A percentile compares a stretch with the other conserved stretches of the same genome.
These are phyloP conservation scores for Oscheius sp. DNA, from an alignment of 1,140 invertebrate genomes.

Conservation along the genomic window DNA sequence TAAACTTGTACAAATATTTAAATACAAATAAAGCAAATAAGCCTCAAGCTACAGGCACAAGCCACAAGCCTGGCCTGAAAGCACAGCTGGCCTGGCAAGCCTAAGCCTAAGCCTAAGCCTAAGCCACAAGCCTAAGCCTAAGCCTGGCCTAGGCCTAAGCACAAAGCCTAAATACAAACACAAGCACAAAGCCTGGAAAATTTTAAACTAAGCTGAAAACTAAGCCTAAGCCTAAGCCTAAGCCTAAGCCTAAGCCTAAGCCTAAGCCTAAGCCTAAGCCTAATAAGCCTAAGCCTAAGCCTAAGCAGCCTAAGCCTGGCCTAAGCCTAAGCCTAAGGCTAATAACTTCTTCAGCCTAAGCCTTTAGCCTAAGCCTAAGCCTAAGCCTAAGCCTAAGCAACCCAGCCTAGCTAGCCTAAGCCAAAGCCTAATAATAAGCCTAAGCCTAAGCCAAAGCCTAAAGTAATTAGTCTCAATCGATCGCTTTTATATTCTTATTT, in stretches of 20 bases:
- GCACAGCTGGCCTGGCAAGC: neutral
- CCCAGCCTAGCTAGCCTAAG: neutral
- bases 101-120: conserved; percentile 16
- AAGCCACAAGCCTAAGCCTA: conserved; percentile 16
- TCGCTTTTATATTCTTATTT: too few relatives aligned
- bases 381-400: conserved; percentile 14
- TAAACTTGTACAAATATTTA: too few relatives aligned
- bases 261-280: conserved; percentile 22
- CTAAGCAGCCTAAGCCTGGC: conserved; percentile 2
- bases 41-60: too few relatives aligned
- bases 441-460: conserved; percentile 14
- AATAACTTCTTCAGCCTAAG: neutral
- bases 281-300: conserved; percentile 17
- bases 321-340: conserved; percentile 14
- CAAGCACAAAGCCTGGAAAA: conserved; percentile 20
- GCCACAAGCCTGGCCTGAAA: neutral
- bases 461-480: too few relatives aligned
- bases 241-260: conserved; percentile 28
- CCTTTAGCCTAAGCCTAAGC: conserved; percentile 9
- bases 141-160: conserved; percentile 24
- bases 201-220: conserved; percentile 16
- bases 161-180: conserved; percentile 18
- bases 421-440: conserved; percentile 5
- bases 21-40: too few relatives aligned
- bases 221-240: conserved; percentile 29